These are phyloP conservation scores for Xiphydria camelus DNA, from an alignment of 2,888 invertebrate species.

Conservation along the genomic window DNA sequence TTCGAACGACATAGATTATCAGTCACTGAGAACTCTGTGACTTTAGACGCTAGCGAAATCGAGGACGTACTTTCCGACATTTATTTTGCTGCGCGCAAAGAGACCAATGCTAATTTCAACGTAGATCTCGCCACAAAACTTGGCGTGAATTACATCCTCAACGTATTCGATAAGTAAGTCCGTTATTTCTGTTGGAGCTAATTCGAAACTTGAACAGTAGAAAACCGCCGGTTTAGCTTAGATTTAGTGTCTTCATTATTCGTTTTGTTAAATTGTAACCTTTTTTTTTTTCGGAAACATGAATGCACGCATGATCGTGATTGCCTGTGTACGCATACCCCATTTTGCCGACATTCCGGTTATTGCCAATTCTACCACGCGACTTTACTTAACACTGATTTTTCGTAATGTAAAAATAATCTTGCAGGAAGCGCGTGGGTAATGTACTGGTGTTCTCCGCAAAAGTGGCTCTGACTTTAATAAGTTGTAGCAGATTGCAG, in stretches of 20 bases:
- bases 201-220: too few relatives aligned
- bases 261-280: conserved; percentile 7
- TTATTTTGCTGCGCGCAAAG: conserved; percentile 73
- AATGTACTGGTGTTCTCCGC: conserved; percentile 69
- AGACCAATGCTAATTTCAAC: conserved; percentile 65
- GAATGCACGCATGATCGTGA: too few relatives aligned
- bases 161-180: conserved; percentile 70
- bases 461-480: conserved; percentile 69
- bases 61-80: conserved; percentile 75
- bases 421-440: conserved; percentile 64
- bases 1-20: conserved; percentile 74
- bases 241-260: conserved; percentile 16
- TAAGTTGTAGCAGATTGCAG: conserved; percentile 67
- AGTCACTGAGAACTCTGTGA: conserved; percentile 69
- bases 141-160: conserved; percentile 68
- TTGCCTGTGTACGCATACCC: too few relatives aligned
- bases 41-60: conserved; percentile 69
- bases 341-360: too few relatives aligned
- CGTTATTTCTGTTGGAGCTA: conserved; percentile 9
- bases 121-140: conserved; percentile 68
- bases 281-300: too few relatives aligned
- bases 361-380: too few relatives aligned
- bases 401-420: neutral
- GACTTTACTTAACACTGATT: too few relatives aligned
- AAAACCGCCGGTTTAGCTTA: conserved; percentile 8